Percentiles rank a stretch among this genome's conserved stretches.
Evolutionary conservation across 2,888 invertebrate species (phyloP).

Genomic region (Gasteruption jaculator): DNA sequence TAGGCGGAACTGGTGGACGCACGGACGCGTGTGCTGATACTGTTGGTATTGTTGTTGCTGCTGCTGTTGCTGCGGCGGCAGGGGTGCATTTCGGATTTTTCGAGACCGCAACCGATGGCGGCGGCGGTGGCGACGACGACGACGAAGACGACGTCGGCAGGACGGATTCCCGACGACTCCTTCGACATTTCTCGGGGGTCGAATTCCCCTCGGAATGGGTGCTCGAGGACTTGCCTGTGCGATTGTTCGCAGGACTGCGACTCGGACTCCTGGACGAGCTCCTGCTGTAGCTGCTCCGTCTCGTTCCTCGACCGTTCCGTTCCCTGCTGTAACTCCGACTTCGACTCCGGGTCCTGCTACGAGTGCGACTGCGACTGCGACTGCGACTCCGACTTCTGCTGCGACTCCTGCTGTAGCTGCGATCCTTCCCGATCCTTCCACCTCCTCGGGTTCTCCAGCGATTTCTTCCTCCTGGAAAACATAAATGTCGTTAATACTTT

Average conservation of each 20-base stretch:
- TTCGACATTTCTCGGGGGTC: slow-evolving; percentile 14
- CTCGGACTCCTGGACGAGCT: slow-evolving; percentile 49
- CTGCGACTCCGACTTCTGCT: slow-evolving; percentile 43
- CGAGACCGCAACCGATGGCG: slow-evolving; percentile 5
- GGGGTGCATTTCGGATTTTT: not conserved
- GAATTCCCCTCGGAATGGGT: slow-evolving; percentile 27
- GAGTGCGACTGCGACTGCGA: slow-evolving; percentile 35
- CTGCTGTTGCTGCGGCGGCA: slow-evolving; percentile 5
- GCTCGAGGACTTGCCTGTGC: slow-evolving; percentile 39
- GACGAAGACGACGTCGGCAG: slow-evolving; percentile 15
- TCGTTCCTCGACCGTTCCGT: slow-evolving; percentile 42
- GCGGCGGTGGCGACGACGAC: slow-evolving; percentile 13
- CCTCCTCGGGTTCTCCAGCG: slow-evolving; percentile 45
- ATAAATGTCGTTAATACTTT: slow-evolving; percentile 1
- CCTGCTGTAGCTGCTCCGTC: slow-evolving; percentile 45
- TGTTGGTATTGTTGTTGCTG: no score
- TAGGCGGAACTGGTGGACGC: no score
- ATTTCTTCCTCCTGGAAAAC: slow-evolving; percentile 40
- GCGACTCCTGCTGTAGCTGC: slow-evolving; percentile 45
- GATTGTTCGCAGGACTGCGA: slow-evolving; percentile 45
- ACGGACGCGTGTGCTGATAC: no score
- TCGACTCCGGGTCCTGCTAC: slow-evolving; percentile 45
- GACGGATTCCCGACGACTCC: slow-evolving; percentile 7
- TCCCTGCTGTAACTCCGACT: slow-evolving; percentile 42
- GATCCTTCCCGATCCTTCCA: slow-evolving; percentile 44